Evolutionary conservation across 2,888 invertebrate genomes (phyloP), one percentile per base, ranked within the genome.

Genomic region (Pristionchus entomophagus): DNA sequence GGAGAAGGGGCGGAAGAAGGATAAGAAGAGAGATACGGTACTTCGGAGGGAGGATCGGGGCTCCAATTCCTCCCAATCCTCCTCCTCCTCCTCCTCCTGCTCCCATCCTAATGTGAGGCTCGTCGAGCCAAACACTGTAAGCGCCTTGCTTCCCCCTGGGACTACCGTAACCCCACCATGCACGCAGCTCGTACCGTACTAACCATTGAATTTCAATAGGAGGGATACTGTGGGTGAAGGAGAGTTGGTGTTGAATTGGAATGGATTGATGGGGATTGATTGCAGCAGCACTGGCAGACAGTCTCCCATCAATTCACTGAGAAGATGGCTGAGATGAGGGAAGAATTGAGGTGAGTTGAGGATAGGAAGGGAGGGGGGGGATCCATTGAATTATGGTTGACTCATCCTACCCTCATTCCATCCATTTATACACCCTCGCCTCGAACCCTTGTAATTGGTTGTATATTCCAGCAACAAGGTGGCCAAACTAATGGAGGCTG

Each of bases 161-260:
- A 19, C 65, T 65, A 65, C 65, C 65, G 65, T 65, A 35, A 14
- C 65, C 32, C 65, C n/a, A n/a, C n/a, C n/a, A n/a, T n/a, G n/a
- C n/a, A n/a, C n/a, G n/a, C n/a, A n/a, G n/a, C n/a, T n/a, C 45
- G 14, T 45, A 45, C 45, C 14, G 45, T 45, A 6, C 45, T 45
- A 45, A 10, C 45, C 45, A 45, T 10, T 45, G n/a, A n/a, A n/a
- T n/a, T n/a, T n/a, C n/a, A n/a, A n/a, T n/a, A 45, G 14, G 45
- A 45, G 45, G 45, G n/a, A 6, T 45, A 6, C 45, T 45, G 6
- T 45, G 14, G 45, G 6, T 45, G 45, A 10, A 10, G n/a, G 45
- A 45, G 45, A 10, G 45, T 10, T 10, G 45, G 45, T 6, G 45
- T 45, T 45, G 45, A 45, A 62, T 62, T 17, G 10, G 17, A 45